Evolutionary conservation across 1,140 invertebrate species (phyloP).

Genomic region (Octopus bimaculoides): DNA sequence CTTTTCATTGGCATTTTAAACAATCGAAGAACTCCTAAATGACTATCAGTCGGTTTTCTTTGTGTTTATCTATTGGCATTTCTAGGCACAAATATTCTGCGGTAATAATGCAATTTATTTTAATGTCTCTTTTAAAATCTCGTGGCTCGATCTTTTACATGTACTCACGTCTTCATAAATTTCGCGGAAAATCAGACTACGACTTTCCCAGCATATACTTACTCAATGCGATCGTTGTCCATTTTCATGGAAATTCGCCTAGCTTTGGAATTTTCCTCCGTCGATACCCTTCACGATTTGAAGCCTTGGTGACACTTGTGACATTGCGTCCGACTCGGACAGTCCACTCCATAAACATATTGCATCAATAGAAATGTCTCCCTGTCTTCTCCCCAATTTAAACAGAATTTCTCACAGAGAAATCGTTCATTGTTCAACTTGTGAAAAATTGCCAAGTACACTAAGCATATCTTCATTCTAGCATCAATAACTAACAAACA

Average conservation of each 20-base stretch:
- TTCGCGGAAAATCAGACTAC: neutral
- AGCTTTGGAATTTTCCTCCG: neutral
- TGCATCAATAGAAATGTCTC: neutral
- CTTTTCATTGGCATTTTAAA: neutral
- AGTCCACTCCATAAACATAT: neutral
- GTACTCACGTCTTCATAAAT: neutral
- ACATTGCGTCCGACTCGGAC: neutral
- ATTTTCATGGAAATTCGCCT: conserved; percentile 2
- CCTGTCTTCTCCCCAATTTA: neutral
- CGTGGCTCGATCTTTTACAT: conserved; percentile 1
- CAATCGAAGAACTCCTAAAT: neutral
- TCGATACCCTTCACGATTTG: neutral
- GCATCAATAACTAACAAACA: conserved; percentile 3
- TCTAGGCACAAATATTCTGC: neutral
- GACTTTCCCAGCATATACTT: neutral
- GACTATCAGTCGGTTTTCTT: neutral
- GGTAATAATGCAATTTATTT: neutral
- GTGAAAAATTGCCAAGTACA: conserved; percentile 3
- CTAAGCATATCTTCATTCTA: conserved; percentile 4
- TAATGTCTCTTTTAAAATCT: conserved; percentile 1
- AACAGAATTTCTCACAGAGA: conserved; percentile 4
- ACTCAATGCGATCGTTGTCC: conserved; percentile 3
- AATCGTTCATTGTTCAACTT: conserved; percentile 4
- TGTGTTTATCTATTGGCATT: neutral
- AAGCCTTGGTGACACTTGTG: neutral